Percentiles rank a stretch among this genome's conserved stretches.
These are phyloP conservation scores for Pygoscelis adeliae DNA, from an alignment of 2,113 vertebrate genomes.

Conservation along the genomic window DNA sequence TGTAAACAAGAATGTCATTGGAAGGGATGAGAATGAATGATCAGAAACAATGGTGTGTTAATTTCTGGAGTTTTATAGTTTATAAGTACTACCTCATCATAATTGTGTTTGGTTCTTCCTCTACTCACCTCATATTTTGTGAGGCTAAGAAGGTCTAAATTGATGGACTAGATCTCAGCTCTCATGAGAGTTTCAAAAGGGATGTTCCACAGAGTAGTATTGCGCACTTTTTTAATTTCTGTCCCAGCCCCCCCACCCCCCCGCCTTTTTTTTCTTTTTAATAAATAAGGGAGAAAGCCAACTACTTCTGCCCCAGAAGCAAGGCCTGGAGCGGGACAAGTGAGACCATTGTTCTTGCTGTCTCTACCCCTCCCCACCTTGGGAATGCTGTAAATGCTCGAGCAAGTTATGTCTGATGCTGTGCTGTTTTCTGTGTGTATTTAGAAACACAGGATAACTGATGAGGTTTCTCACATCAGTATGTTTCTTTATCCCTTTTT, in stretches of 20 bases:
- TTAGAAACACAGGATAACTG: background rate
- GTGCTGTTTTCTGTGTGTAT: background rate
- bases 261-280: background rate
- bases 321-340: background rate
- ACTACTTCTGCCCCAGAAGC: background rate
- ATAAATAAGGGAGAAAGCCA: background rate
- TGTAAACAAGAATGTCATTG: background rate
- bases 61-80: background rate
- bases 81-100: background rate
- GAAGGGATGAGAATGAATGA: background rate
- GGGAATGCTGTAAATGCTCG: background rate
- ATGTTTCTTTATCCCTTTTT: slow-evolving; percentile 27
- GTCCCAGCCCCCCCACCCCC: no score
- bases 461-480: background rate
- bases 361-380: background rate
- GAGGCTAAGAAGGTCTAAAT: background rate
- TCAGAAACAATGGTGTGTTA: background rate
- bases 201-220: background rate
- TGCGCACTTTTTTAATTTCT: background rate
- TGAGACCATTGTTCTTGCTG: background rate
- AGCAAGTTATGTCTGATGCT: background rate
- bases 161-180: background rate
- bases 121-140: background rate
- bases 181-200: background rate
- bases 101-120: background rate